phyloP scores from a whole-genome alignment of 2,888 invertebrate species.

The Byasa hedistus region DNA sequence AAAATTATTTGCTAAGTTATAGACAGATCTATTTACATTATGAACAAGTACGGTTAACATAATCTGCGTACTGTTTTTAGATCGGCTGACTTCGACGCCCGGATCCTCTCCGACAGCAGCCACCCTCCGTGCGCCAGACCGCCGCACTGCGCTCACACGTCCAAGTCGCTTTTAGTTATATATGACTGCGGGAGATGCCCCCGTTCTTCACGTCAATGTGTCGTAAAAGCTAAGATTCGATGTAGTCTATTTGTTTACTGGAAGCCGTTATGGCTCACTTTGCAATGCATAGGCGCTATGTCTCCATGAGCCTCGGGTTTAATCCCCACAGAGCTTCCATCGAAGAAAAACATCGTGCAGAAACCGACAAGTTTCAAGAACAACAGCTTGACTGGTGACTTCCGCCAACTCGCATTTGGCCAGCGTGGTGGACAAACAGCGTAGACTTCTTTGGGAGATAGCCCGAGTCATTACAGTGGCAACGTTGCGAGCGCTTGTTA shows the following conservation, averaged over 20 bases:
- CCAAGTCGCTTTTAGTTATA: slow-evolving; percentile 11
- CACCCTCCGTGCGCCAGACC: neutral
- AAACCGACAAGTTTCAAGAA: no score
- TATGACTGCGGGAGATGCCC: slow-evolving; percentile 60
- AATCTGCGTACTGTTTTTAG: neutral
- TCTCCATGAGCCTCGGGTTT: no score
- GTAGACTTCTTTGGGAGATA: no score
- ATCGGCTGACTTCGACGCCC: neutral
- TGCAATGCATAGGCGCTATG: no score
- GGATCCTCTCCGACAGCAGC: neutral
- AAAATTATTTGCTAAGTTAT: neutral
- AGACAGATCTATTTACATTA: neutral
- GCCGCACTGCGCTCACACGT: slow-evolving; percentile 34
- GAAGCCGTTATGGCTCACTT: no score
- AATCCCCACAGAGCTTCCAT: no score
- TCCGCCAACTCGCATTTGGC: no score
- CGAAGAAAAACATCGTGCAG: no score
- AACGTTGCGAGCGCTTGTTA: neutral
- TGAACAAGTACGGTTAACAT: neutral
- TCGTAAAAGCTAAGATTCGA: slow-evolving; percentile 41
- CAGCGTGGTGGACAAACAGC: no score
- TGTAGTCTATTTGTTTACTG: slow-evolving; percentile 32
- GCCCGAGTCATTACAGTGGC: no score
- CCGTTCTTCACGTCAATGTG: slow-evolving; percentile 44
- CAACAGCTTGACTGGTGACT: no score